Conservation (phyloP, 2,888 invertebrate genomes). For the Psylliodes chrysocephalus region DNA sequence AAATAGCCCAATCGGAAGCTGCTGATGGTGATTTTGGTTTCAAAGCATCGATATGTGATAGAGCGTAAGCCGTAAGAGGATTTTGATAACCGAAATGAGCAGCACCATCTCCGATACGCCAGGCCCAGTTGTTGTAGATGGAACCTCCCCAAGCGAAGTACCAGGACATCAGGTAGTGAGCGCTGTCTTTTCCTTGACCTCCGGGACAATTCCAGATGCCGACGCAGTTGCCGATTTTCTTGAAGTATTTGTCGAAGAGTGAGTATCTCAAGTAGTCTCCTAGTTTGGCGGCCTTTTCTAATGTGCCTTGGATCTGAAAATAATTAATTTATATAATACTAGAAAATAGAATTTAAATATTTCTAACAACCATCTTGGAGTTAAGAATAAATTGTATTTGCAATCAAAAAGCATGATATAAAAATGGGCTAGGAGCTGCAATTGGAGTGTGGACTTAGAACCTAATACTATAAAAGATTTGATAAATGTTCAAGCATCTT, state of each 20-base stretch:
- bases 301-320: constrained; percentile 31
- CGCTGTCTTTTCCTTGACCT: constrained; percentile 47
- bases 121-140: constrained; percentile 46
- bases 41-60: constrained; percentile 40
- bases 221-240: constrained; percentile 49
- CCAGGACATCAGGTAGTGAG: constrained; percentile 49
- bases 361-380: too few species aligned
- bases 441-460: too few species aligned
- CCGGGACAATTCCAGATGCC: constrained; percentile 39
- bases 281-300: constrained; percentile 47
- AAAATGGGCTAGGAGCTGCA: too few species aligned
- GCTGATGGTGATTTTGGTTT: constrained; percentile 48
- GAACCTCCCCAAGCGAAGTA: constrained; percentile 50
- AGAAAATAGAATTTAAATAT: too few species aligned
- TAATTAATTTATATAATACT: too few species aligned
- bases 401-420: too few species aligned
- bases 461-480: too few species aligned
- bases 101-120: constrained; percentile 50
- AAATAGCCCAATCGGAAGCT: constrained; percentile 45
- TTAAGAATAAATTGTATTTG: too few species aligned
- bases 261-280: constrained; percentile 49
- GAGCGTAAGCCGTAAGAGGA: constrained; percentile 47
- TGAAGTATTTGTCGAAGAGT: constrained; percentile 51
- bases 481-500: too few species aligned
- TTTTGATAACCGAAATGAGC: constrained; percentile 51